Evolutionary conservation across 2,888 invertebrate species (phyloP).

Genomic region (Pedicia rivosa): DNA sequence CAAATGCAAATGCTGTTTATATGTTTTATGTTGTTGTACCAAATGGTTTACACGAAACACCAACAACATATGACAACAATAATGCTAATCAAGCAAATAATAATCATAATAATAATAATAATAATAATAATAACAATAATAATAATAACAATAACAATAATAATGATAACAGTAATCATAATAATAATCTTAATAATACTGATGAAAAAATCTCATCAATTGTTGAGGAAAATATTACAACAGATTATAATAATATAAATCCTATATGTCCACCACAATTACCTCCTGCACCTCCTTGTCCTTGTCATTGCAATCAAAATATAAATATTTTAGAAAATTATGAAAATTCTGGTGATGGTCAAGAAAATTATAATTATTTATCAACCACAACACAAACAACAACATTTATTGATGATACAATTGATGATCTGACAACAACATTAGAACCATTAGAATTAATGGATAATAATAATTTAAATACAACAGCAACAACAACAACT

Average conservation of each 20-base stretch:
- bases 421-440: neutral
- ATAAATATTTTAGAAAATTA: neutral
- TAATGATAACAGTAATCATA: conserved; percentile 5
- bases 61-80: conserved; percentile 22
- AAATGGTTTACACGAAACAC: conserved; percentile 17
- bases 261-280: conserved; percentile 19
- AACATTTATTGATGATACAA: conserved; percentile 14
- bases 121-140: neutral
- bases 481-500: neutral
- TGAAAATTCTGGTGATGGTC: neutral
- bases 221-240: neutral
- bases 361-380: neutral
- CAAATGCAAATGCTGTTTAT: conserved; percentile 49
- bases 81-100: neutral
- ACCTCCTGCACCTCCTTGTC: conserved; percentile 28
- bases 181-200: neutral
- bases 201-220: conserved; percentile 7
- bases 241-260: neutral
- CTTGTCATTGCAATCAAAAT: conserved; percentile 13
- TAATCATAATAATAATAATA: neutral
- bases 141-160: conserved; percentile 12
- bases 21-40: conserved; percentile 69
- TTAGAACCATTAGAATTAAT: neutral
- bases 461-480: conserved; percentile 6
- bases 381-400: conserved; percentile 9